Percentiles rank a stretch among this genome's conserved stretches.
These are phyloP conservation scores for Poeciliopsis retropinna DNA, from an alignment of 2,113 vertebrate genomes.

Conservation along the genomic window DNA sequence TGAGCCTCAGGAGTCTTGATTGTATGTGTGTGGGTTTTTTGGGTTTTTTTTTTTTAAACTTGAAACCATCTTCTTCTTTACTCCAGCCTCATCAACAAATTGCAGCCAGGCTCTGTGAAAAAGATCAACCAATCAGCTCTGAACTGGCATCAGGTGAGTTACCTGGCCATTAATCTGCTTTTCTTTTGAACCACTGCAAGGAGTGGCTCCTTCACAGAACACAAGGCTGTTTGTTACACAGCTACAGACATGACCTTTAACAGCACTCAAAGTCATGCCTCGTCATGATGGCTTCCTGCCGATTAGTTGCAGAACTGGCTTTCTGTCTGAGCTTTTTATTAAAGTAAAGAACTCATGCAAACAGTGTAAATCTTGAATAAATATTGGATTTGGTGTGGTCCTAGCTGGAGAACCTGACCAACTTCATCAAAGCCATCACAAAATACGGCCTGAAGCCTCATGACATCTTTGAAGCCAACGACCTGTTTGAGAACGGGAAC, in stretches of 20 bases:
- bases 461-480: constrained; percentile 93
- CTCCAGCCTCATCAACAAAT: constrained; percentile 89
- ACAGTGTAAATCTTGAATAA: background rate
- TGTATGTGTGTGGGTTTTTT: too few species aligned
- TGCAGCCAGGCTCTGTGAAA: constrained; percentile 85
- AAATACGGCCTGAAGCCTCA: constrained; percentile 90
- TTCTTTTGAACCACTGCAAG: background rate
- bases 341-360: background rate
- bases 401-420: constrained; percentile 93
- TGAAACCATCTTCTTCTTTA: background rate
- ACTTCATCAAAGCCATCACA: constrained; percentile 91
- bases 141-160: constrained; percentile 93
- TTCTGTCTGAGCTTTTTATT: background rate
- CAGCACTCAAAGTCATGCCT: constrained; percentile 11
- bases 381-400: background rate
- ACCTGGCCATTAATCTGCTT: background rate
- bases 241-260: background rate
- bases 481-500: constrained; percentile 93
- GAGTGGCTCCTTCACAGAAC: background rate
- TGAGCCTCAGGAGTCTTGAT: background rate
- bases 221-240: background rate
- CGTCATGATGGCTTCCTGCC: background rate
- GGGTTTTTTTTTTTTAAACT: background rate
- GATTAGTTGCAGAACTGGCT: background rate
- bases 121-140: constrained; percentile 87